Evolutionary conservation across 2,888 invertebrate genomes (phyloP).

Genomic region (Nephrotoma flavescens): DNA sequence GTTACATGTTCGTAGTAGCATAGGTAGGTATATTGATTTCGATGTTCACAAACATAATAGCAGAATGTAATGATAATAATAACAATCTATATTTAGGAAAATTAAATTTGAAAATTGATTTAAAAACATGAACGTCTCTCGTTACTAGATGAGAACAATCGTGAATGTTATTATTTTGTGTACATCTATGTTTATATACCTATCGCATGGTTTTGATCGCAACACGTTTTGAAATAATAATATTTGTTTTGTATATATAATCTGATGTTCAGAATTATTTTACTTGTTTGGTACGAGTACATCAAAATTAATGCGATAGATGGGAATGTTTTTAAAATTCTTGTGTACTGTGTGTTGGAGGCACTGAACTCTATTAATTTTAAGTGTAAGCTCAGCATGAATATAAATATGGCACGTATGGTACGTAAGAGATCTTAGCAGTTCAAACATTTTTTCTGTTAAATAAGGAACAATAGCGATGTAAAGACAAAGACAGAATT

Average conservation of each 20-base stretch:
- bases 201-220: background rate
- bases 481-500: too few species aligned
- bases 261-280: background rate
- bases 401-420: too few species aligned
- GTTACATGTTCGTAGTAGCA: background rate
- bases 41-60: background rate
- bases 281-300: background rate
- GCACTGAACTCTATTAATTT: background rate
- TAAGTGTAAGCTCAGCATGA: background rate
- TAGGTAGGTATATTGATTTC: background rate
- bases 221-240: background rate
- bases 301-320: background rate
- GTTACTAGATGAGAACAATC: background rate
- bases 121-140: background rate
- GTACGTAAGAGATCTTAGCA: too few species aligned
- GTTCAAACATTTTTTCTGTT: too few species aligned
- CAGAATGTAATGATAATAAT: background rate
- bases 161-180: background rate
- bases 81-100: background rate
- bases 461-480: too few species aligned
- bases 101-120: background rate
- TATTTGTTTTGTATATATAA: background rate
- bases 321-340: background rate
- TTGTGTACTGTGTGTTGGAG: background rate
- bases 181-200: background rate